These are phyloP conservation scores for Chrysina gloriosa DNA, from an alignment of 2,888 invertebrate species.

Conservation along the genomic window DNA sequence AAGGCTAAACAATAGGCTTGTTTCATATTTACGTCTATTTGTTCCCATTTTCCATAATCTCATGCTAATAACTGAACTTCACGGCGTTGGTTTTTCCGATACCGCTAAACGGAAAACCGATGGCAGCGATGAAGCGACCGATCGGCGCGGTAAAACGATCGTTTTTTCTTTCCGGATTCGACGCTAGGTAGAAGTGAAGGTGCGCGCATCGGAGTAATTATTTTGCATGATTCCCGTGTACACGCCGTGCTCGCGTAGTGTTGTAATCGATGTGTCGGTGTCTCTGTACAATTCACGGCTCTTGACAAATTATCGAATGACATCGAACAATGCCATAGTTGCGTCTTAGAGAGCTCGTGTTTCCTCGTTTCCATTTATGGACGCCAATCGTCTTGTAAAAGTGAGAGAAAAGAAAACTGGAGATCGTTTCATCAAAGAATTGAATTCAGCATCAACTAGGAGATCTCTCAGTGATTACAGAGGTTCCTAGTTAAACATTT, in stretches of 20 bases:
- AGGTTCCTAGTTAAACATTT: no score
- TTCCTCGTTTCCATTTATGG: no score
- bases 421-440: no score
- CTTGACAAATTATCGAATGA: constrained; percentile 15
- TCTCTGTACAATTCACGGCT: constrained; percentile 19
- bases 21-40: constrained; percentile 39
- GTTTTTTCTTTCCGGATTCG: constrained; percentile 1
- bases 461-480: no score
- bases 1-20: constrained; percentile 37
- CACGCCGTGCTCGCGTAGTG: background rate
- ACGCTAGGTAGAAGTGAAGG: background rate
- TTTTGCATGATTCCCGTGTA: constrained; percentile 8
- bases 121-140: no score
- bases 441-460: no score
- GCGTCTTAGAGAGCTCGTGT: no score
- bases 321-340: constrained; percentile 20
- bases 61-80: constrained; percentile 41
- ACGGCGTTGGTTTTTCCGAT: constrained; percentile 12
- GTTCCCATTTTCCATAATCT: constrained; percentile 41
- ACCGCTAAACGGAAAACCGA: constrained; percentile 25
- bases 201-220: constrained; percentile 16
- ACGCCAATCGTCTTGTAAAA: no score
- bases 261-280: background rate
- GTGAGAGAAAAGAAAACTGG: no score
- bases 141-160: constrained; percentile 5